phyloP scores from a whole-genome alignment of 2,113 vertebrate genomes.

The Cinclus cinclus region DNA sequence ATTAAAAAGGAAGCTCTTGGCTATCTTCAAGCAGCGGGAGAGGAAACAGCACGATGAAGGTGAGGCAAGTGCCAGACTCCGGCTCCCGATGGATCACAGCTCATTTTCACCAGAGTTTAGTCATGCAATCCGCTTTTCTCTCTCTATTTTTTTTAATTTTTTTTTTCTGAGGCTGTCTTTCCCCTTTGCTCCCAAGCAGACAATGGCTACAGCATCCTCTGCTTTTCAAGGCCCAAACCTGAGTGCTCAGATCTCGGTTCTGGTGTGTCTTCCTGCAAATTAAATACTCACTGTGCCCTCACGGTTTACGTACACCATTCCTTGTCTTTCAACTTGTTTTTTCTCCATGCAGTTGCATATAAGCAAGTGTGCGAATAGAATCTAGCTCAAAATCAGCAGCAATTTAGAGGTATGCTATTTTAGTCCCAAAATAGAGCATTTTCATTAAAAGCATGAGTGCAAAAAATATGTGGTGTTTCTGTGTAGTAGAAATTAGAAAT shows the following conservation, averaged over 20 bases:
- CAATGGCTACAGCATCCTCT: neutral
- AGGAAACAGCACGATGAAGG: constrained; percentile 31
- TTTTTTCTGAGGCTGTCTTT: neutral
- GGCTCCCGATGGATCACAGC: neutral
- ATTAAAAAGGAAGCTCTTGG: constrained; percentile 65
- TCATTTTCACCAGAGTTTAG: neutral
- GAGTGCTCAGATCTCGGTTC: neutral
- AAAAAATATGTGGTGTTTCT: neutral
- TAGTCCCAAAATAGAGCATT: neutral
- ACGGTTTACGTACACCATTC: neutral
- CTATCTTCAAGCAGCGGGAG: constrained; percentile 54
- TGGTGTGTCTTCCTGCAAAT: neutral
- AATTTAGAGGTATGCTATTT: neutral
- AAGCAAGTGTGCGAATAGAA: neutral
- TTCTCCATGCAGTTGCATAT: neutral
- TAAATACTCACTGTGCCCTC: neutral
- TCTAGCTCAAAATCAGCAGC: neutral
- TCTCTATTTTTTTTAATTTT: neutral
- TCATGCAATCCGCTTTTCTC: neutral
- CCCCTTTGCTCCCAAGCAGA: neutral
- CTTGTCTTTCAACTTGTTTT: neutral
- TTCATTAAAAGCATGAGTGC: neutral
- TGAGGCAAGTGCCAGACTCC: constrained; percentile 50
- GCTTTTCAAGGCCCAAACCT: neutral
- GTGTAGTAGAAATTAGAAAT: neutral